Evolutionary conservation across 2,888 invertebrate genomes (phyloP).

Genomic region (Germaria angustata): DNA sequence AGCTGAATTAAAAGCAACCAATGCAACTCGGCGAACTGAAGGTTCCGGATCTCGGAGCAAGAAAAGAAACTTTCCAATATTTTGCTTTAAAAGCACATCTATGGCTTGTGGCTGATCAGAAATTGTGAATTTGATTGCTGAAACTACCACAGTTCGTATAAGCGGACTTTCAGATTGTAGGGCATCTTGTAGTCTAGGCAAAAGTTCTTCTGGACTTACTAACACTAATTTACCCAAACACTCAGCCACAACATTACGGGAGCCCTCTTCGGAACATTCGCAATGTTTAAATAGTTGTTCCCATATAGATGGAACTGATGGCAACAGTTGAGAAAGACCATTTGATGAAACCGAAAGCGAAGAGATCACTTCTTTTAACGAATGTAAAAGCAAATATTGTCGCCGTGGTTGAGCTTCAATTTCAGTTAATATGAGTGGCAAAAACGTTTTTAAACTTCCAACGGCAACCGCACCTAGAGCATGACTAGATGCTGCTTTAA

Average conservation of each 20-base stretch:
- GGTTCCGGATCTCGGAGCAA: slow-evolving; percentile 95
- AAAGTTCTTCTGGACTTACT: slow-evolving; percentile 91
- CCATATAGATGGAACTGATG: slow-evolving; percentile 95
- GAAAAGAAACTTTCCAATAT: slow-evolving; percentile 93
- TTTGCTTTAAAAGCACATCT: slow-evolving; percentile 91
- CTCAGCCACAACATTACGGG: slow-evolving; percentile 98
- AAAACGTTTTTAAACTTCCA: slow-evolving; percentile 94
- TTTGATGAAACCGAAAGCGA: slow-evolving; percentile 88
- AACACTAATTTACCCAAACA: slow-evolving; percentile 92
- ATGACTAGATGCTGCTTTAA: slow-evolving; percentile 98
- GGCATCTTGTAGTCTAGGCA: slow-evolving; percentile 93
- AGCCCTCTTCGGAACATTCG: slow-evolving; percentile 98
- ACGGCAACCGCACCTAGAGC: slow-evolving; percentile 97
- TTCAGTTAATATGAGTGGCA: slow-evolving; percentile 96
- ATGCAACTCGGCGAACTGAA: slow-evolving; percentile 96
- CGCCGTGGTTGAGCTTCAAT: slow-evolving; percentile 96
- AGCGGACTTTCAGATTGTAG: slow-evolving; percentile 89
- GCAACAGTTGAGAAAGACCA: slow-evolving; percentile 88
- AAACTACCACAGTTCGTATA: slow-evolving; percentile 97
- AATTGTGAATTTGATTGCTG: slow-evolving; percentile 96
- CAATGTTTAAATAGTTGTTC: slow-evolving; percentile 95
- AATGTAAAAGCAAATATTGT: slow-evolving; percentile 97
- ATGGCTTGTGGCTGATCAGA: slow-evolving; percentile 83
- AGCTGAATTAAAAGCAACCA: slow-evolving; percentile 98
- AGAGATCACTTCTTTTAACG: slow-evolving; percentile 97